Evolutionary conservation across 2,113 vertebrate species (phyloP).

Genomic region (Suricata suricatta): DNA sequence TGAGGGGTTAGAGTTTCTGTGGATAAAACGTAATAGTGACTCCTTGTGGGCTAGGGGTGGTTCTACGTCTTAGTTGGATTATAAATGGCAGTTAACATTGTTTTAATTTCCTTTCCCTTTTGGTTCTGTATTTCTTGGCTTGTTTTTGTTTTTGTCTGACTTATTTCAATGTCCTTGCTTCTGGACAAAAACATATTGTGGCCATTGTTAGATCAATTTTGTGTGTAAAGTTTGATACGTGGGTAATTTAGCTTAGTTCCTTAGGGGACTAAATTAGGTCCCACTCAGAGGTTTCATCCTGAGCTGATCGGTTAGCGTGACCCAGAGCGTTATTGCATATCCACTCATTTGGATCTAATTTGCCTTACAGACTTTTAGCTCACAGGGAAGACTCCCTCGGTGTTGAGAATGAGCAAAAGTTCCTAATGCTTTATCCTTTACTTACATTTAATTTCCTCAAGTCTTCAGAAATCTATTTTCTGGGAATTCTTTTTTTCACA

Average conservation of each 20-base stretch:
- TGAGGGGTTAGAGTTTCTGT: neutral
- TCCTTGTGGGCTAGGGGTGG: neutral
- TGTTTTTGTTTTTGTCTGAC: conserved; percentile 31
- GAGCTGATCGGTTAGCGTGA: neutral
- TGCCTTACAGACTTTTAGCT: neutral
- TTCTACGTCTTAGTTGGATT: neutral
- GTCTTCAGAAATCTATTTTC: neutral
- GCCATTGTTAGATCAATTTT: neutral
- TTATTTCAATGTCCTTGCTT: neutral
- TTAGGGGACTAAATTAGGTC: neutral
- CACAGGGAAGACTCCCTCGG: neutral
- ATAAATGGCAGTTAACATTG: conserved; percentile 2
- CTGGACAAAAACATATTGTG: neutral
- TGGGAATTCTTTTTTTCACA: neutral
- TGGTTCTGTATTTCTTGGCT: neutral
- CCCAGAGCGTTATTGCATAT: neutral
- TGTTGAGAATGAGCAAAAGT: neutral
- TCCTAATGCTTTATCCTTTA: neutral
- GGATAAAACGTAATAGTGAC: neutral
- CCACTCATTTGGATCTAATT: neutral
- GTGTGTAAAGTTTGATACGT: neutral
- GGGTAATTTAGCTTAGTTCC: conserved; percentile 13
- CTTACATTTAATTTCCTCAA: neutral
- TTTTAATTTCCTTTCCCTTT: conserved; percentile 6
- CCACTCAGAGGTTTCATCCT: neutral